phyloP scores from a whole-genome alignment of 2,888 invertebrate genomes.

The Trichopoda pennipes region DNA sequence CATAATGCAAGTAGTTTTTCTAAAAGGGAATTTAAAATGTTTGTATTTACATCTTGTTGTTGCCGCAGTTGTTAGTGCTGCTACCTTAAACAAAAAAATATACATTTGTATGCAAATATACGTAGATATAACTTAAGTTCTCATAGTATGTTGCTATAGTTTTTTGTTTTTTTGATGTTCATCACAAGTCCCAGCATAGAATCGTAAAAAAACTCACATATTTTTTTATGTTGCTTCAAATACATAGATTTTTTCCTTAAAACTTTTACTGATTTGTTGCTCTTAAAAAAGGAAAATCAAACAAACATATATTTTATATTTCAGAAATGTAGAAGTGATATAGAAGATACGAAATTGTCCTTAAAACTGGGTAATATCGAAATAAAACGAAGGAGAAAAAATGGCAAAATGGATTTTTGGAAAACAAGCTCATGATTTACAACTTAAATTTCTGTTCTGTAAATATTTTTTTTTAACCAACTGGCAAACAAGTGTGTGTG shows the following conservation, averaged over 20 bases:
- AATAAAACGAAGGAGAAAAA: background rate
- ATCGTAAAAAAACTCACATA: conserved; percentile 45
- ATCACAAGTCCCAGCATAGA: conserved; percentile 16
- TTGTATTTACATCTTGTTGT: conserved; percentile 13
- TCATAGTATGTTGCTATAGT: too few species aligned
- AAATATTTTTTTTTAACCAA: conserved; percentile 24
- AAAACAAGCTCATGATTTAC: conserved; percentile 65
- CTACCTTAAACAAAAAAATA: conserved; percentile 26
- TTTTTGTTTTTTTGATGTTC: too few species aligned
- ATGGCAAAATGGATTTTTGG: conserved; percentile 27
- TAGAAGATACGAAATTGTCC: conserved; percentile 43
- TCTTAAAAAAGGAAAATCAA: conserved; percentile 34
- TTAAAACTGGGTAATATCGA: conserved; percentile 26
- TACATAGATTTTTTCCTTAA: conserved; percentile 15
- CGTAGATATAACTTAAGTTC: too few species aligned
- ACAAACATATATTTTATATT: conserved; percentile 44
- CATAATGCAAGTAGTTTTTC: conserved; percentile 6
- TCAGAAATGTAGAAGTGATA: conserved; percentile 18
- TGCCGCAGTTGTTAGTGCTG: conserved; percentile 8
- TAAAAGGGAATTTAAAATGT: conserved; percentile 28
- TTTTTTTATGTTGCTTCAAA: conserved; percentile 1
- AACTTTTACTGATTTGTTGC: conserved; percentile 32
- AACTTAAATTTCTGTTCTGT: conserved; percentile 56
- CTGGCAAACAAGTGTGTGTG: background rate
- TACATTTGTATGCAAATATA: conserved; percentile 43